Percentiles rank a stretch among this genome's conserved stretches.
These are phyloP conservation scores for Drosophila rufa DNA, from an alignment of 1,140 invertebrate species.

Conservation along the genomic window DNA sequence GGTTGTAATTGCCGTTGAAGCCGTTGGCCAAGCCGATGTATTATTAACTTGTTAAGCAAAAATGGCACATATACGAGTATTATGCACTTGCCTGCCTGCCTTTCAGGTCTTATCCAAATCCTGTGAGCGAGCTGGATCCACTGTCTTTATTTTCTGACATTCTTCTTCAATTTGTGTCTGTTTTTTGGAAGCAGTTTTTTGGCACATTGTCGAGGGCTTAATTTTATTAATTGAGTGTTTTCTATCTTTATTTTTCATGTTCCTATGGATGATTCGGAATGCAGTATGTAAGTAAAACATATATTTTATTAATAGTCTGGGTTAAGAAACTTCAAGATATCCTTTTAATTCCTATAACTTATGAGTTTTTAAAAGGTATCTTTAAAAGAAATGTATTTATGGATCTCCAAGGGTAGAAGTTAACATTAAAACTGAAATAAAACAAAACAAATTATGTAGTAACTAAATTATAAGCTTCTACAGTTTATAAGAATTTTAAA, in stretches of 20 bases:
- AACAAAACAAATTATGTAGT: background rate
- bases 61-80: constrained; percentile 53
- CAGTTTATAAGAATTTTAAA: background rate
- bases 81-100: constrained; percentile 30
- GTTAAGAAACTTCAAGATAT: background rate
- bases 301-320: background rate
- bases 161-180: constrained; percentile 39
- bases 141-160: constrained; percentile 4
- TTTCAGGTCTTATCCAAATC: constrained; percentile 35
- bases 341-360: background rate
- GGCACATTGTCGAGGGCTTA: constrained; percentile 8
- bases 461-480: background rate
- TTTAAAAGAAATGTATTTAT: background rate
- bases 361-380: background rate
- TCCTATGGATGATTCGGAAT: background rate
- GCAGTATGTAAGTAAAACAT: constrained; percentile 58
- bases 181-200: constrained; percentile 15
- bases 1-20: constrained; percentile 73
- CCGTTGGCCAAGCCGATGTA: constrained; percentile 36
- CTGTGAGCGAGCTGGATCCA: constrained; percentile 18
- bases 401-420: background rate
- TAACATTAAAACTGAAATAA: background rate
- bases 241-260: constrained; percentile 39
- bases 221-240: constrained; percentile 29
- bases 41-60: constrained; percentile 78